Percentiles rank a stretch among this genome's conserved stretches.
Conservation (phyloP, 1,140 invertebrate species). For the Physella acuta region DNA sequence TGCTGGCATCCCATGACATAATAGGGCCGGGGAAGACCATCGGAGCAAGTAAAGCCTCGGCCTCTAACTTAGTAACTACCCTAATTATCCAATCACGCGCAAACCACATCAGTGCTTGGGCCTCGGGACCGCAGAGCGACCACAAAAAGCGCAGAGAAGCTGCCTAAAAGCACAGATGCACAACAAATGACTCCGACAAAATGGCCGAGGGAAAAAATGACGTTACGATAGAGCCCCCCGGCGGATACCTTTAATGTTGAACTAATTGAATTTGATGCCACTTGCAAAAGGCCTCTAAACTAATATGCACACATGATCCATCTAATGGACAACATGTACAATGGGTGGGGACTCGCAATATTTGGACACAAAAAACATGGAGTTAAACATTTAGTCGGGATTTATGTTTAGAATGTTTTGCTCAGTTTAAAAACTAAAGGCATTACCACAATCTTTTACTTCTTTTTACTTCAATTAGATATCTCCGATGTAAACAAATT, state of each 20-base stretch:
- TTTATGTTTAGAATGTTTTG: no score
- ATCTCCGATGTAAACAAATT: no score
- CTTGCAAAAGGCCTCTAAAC: neutral
- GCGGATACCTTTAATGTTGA: conserved; percentile 20
- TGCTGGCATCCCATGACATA: conserved; percentile 19
- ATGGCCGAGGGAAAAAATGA: neutral
- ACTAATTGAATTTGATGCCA: conserved; percentile 17
- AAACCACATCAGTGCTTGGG: neutral
- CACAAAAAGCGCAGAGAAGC: conserved; percentile 14
- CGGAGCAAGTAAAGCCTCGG: conserved; percentile 1
- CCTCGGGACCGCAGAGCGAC: neutral
- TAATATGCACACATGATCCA: neutral
- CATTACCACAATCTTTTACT: no score
- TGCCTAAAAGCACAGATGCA: conserved; percentile 11
- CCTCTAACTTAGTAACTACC: conserved; percentile 17
- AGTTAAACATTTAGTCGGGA: no score
- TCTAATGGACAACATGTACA: no score
- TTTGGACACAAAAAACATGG: no score
- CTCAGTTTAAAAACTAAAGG: no score
- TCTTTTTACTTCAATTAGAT: no score
- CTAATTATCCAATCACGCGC: conserved; percentile 16
- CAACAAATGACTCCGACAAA: conserved; percentile 8
- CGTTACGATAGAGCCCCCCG: neutral
- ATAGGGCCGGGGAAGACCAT: neutral
- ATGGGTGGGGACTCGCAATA: no score